phyloP scores from a whole-genome alignment of 2,888 invertebrate species.

The Tethea ocularis region DNA sequence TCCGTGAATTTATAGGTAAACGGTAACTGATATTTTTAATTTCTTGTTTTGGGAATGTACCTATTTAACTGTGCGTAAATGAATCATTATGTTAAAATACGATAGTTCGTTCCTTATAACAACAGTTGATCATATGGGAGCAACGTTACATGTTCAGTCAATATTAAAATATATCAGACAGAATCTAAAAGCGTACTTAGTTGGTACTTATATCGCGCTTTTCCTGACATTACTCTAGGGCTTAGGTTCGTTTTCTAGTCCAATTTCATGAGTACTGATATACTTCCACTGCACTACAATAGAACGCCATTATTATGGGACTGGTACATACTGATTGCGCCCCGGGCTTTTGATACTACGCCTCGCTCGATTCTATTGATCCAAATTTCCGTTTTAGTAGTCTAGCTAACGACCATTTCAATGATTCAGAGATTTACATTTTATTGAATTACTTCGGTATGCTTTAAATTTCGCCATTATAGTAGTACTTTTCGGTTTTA shows the following conservation, averaged over 20 bases:
- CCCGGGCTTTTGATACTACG: constrained; percentile 36
- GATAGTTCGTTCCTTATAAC: neutral
- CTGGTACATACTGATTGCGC: constrained; percentile 40
- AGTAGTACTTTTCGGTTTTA: neutral
- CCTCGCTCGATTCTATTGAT: constrained; percentile 34
- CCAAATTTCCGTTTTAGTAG: constrained; percentile 32
- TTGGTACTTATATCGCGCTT: neutral
- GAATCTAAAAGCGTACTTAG: neutral
- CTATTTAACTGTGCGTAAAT: neutral
- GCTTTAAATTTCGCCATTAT: neutral
- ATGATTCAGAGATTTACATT: neutral
- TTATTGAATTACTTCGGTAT: neutral
- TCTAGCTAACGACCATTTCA: neutral
- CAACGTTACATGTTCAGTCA: neutral
- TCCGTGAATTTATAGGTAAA: constrained; percentile 46
- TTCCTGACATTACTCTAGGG: neutral
- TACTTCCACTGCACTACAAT: constrained; percentile 3
- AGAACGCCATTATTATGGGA: constrained; percentile 12
- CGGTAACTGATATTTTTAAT: neutral
- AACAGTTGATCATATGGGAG: neutral
- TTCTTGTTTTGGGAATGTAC: neutral
- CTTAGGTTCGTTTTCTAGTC: constrained; percentile 4
- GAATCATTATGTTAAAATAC: neutral
- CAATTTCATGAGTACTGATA: constrained; percentile 8
- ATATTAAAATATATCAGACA: neutral